Conservation (phyloP, 92 coral and sea anemone species). For the Porites divaricata region DNA sequence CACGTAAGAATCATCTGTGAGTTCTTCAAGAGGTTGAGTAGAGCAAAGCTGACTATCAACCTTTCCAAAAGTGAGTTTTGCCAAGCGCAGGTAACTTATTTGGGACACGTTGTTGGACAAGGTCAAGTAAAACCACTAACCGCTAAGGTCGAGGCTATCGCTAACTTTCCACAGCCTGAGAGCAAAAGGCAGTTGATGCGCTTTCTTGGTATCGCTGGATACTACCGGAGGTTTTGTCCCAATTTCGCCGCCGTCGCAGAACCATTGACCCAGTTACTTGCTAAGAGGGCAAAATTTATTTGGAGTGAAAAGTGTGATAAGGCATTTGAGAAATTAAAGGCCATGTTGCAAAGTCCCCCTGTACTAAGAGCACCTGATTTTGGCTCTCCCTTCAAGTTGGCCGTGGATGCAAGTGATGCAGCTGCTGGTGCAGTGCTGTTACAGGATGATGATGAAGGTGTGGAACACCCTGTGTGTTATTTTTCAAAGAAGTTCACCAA, state of each 20-base stretch:
- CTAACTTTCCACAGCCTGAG: slow-evolving; percentile 36
- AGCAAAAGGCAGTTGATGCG: slow-evolving; percentile 53
- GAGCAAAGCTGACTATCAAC: too few relatives aligned
- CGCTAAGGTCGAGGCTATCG: neutral
- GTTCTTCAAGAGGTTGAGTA: too few relatives aligned
- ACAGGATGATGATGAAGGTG: neutral
- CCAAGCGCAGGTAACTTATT: too few relatives aligned
- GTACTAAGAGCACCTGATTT: slow-evolving; percentile 61
- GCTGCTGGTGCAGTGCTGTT: too few relatives aligned
- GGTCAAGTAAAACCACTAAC: neutral
- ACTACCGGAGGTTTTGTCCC: slow-evolving; percentile 61
- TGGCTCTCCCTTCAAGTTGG: slow-evolving; percentile 24
- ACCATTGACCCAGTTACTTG: slow-evolving; percentile 33
- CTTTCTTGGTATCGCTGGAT: slow-evolving; percentile 72
- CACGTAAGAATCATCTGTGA: too few relatives aligned
- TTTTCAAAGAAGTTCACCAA: slow-evolving; percentile 40
- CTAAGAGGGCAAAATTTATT: slow-evolving; percentile 37
- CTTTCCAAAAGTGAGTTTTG: too few relatives aligned
- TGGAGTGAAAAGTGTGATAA: slow-evolving; percentile 58
- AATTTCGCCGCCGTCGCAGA: slow-evolving; percentile 40
- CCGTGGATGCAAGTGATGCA: too few relatives aligned
- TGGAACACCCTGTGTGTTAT: slow-evolving; percentile 51
- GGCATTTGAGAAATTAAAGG: slow-evolving; percentile 65
- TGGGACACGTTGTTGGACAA: too few relatives aligned
- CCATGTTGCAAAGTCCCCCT: slow-evolving; percentile 52